Evolutionary conservation across 2,888 invertebrate species (phyloP).

Genomic region (Piscicola geometra): DNA sequence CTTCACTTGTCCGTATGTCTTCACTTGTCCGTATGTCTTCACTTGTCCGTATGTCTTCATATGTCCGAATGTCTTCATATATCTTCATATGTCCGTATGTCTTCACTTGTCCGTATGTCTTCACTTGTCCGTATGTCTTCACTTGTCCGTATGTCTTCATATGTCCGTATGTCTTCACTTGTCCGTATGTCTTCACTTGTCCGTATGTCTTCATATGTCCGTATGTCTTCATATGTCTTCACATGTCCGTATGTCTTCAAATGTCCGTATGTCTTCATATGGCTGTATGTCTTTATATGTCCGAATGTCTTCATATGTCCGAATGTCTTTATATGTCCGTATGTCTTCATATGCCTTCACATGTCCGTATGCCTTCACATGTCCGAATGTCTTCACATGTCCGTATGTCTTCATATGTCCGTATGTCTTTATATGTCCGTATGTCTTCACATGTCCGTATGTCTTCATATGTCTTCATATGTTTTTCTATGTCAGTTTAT

Average conservation of each 20-base stretch:
- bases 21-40: too few relatives aligned
- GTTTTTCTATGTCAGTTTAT: not conserved
- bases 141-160: too few relatives aligned
- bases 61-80: too few relatives aligned
- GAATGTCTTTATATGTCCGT: slow-evolving; percentile 11
- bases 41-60: too few relatives aligned
- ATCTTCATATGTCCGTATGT: too few relatives aligned
- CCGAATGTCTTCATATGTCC: not conserved
- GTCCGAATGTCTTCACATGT: slow-evolving; percentile 4
- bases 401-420: not conserved
- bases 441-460: not conserved
- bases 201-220: too few relatives aligned
- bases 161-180: too few relatives aligned
- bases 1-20: too few relatives aligned
- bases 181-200: too few relatives aligned
- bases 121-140: too few relatives aligned
- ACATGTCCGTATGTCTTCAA: not conserved
- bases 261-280: not conserved
- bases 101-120: too few relatives aligned
- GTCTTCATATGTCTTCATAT: not conserved
- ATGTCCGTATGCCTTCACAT: slow-evolving; percentile 1
- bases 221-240: not conserved
- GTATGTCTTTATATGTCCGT: slow-evolving; percentile 8
- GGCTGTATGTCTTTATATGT: slow-evolving; percentile 1
- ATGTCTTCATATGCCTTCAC: not conserved